A percentile compares a stretch with the other conserved stretches of the same genome.
Conservation (phyloP, 2,113 vertebrate genomes). For the Candoia aspera region DNA sequence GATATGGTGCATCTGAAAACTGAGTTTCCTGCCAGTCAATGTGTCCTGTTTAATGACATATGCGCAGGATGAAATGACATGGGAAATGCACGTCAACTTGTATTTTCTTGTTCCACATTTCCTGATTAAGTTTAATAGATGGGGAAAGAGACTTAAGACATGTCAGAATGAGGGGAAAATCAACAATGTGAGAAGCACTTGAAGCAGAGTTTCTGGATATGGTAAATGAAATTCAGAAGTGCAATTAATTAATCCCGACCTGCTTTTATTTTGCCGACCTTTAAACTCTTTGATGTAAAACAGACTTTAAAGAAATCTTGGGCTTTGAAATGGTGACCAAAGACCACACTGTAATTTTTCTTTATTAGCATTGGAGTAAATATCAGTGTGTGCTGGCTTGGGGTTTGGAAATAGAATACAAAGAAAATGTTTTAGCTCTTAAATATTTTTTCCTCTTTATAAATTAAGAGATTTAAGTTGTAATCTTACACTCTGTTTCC, state of each 20-base stretch:
- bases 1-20: neutral
- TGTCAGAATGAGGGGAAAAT: constrained; percentile 51
- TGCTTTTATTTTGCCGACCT: constrained; percentile 58
- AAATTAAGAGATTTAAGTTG: constrained; percentile 15
- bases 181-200: constrained; percentile 44
- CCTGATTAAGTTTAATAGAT: constrained; percentile 4
- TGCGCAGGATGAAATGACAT: neutral
- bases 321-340: constrained; percentile 70
- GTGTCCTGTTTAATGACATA: neutral
- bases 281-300: constrained; percentile 53
- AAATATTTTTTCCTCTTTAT: constrained; percentile 17
- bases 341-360: constrained; percentile 70
- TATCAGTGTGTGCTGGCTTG: constrained; percentile 64
- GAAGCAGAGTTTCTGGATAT: constrained; percentile 45
- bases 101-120: neutral
- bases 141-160: constrained; percentile 17
- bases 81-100: neutral
- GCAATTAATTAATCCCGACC: constrained; percentile 42
- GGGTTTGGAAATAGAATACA: constrained; percentile 65
- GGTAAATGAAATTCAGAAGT: constrained; percentile 44
- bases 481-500: neutral
- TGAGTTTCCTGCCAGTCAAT: neutral
- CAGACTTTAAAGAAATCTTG: constrained; percentile 64
- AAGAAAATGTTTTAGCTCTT: constrained; percentile 63
- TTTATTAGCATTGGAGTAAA: constrained; percentile 77